phyloP scores from a whole-genome alignment of 2,113 vertebrate species.

The Cebidichthys violaceus region DNA sequence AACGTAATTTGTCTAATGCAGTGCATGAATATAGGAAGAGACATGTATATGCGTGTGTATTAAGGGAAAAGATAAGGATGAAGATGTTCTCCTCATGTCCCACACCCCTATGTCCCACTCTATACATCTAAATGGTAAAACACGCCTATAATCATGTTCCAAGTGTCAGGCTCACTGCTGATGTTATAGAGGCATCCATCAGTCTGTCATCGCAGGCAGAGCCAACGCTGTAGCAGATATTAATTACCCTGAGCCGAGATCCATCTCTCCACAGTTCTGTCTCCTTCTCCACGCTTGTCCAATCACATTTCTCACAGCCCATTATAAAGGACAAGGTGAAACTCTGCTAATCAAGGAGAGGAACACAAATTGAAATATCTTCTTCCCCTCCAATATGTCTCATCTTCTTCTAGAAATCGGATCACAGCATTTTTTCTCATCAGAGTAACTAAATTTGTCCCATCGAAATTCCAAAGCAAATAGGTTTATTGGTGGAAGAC shows the following conservation, averaged over 20 bases:
- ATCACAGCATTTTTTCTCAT: constrained; percentile 44
- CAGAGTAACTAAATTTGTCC: constrained; percentile 28
- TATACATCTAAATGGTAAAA: constrained; percentile 53
- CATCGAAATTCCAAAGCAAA: constrained; percentile 15
- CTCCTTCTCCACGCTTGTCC: constrained; percentile 78
- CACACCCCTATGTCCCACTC: neutral
- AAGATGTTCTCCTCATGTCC: neutral
- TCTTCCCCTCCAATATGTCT: constrained; percentile 39
- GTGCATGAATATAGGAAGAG: neutral
- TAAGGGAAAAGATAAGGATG: constrained; percentile 1
- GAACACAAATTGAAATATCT: constrained; percentile 79
- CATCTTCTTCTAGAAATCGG: constrained; percentile 36
- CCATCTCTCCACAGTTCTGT: constrained; percentile 67
- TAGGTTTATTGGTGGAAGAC: constrained; percentile 9
- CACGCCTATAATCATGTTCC: constrained; percentile 53
- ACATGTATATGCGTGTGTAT: neutral
- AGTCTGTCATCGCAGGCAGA: constrained; percentile 63
- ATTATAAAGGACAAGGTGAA: constrained; percentile 80
- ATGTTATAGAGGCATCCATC: constrained; percentile 78
- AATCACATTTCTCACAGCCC: constrained; percentile 78
- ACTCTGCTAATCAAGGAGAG: constrained; percentile 61
- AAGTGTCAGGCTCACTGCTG: constrained; percentile 44
- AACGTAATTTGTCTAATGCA: neutral
- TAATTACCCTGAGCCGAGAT: constrained; percentile 77
- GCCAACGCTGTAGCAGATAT: constrained; percentile 72